Evolutionary conservation across 2,113 vertebrate species (phyloP).

Genomic region (Rana temporaria): DNA sequence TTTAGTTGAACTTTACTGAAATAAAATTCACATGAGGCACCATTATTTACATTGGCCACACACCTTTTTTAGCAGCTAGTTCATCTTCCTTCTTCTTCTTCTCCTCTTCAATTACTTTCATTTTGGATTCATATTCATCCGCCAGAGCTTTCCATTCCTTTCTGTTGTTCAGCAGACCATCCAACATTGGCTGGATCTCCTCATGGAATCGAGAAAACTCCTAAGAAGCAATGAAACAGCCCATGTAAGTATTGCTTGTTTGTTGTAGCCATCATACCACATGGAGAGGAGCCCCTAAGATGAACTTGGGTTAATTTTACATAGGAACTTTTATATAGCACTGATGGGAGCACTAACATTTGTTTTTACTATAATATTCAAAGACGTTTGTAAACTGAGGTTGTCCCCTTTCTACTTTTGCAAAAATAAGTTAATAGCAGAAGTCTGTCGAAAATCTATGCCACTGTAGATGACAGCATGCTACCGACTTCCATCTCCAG

Average conservation of each 20-base stretch:
- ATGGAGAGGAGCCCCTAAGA: neutral
- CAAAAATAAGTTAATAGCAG: too few species aligned
- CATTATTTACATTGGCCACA: slow-evolving; percentile 5
- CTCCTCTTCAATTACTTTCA: slow-evolving; percentile 84
- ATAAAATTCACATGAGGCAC: too few species aligned
- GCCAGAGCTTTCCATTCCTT: slow-evolving; percentile 91
- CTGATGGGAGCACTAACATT: neutral
- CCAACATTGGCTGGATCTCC: slow-evolving; percentile 90
- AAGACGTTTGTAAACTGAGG: too few species aligned
- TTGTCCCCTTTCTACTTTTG: too few species aligned
- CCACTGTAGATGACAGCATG: too few species aligned
- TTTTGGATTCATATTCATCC: slow-evolving; percentile 85
- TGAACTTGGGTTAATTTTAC: neutral
- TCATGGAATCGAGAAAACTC: slow-evolving; percentile 95
- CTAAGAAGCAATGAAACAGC: slow-evolving; percentile 64
- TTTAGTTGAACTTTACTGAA: too few species aligned
- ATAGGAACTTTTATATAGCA: neutral
- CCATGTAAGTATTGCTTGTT: neutral
- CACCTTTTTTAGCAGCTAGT: slow-evolving; percentile 76
- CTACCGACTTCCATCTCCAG: too few species aligned
- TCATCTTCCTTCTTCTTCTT: slow-evolving; percentile 76
- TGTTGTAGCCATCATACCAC: neutral
- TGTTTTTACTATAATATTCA: too few species aligned
- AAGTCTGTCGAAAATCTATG: too few species aligned
- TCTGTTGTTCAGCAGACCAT: slow-evolving; percentile 91